A percentile compares a stretch with the other conserved stretches of the same genome.
phyloP scores from a whole-genome alignment of 2,888 invertebrate genomes.

The Pheosia tremula region DNA sequence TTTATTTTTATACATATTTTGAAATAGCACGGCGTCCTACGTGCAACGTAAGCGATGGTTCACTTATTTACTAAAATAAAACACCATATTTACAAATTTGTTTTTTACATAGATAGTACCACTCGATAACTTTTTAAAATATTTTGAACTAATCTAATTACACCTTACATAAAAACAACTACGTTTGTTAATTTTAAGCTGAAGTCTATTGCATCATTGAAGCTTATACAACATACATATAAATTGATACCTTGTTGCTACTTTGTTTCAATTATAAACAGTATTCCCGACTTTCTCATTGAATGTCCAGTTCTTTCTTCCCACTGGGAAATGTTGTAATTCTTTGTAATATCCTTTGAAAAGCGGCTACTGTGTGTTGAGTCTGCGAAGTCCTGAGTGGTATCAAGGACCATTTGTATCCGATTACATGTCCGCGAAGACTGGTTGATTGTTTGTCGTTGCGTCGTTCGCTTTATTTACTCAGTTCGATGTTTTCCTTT shows the following conservation, averaged over 20 bases:
- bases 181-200: background rate
- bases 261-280: slow-evolving; percentile 37
- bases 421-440: slow-evolving; percentile 67
- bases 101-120: too few species aligned
- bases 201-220: background rate
- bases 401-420: slow-evolving; percentile 67
- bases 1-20: too few species aligned
- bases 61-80: too few species aligned
- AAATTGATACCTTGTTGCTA: slow-evolving; percentile 32
- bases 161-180: background rate
- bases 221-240: slow-evolving; percentile 46
- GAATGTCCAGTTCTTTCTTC: slow-evolving; percentile 47
- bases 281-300: slow-evolving; percentile 38
- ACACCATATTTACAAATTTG: too few species aligned
- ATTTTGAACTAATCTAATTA: too few species aligned
- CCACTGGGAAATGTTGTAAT: slow-evolving; percentile 55
- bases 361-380: slow-evolving; percentile 53
- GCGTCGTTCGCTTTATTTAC: slow-evolving; percentile 62
- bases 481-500: slow-evolving; percentile 62
- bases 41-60: too few species aligned
- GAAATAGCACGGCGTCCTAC: too few species aligned
- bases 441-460: slow-evolving; percentile 70
- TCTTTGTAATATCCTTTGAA: slow-evolving; percentile 60
- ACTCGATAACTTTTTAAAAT: too few species aligned
- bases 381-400: slow-evolving; percentile 54